These are phyloP conservation scores for Macroteleia sp. DNA, from an alignment of 2,888 invertebrate genomes.

Conservation along the genomic window DNA sequence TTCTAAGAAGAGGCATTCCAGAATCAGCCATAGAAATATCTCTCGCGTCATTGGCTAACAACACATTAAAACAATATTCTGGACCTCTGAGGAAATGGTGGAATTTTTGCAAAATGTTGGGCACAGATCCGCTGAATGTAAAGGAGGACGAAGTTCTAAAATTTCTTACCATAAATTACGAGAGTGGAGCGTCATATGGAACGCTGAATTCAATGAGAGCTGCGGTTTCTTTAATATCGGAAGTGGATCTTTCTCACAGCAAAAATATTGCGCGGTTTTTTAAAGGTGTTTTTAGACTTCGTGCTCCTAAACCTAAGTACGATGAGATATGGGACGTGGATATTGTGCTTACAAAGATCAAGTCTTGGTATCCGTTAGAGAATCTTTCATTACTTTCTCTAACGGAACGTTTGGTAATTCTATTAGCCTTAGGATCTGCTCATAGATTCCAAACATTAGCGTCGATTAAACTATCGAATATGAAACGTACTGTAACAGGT, in stretches of 20 bases:
- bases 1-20: conserved; percentile 27
- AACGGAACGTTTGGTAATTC: neutral
- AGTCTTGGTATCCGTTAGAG: conserved; percentile 14
- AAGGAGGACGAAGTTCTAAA: too few species aligned
- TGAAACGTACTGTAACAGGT: too few species aligned
- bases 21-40: conserved; percentile 10
- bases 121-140: too few species aligned
- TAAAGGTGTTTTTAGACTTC: conserved; percentile 51
- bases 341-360: conserved; percentile 22
- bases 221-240: too few species aligned
- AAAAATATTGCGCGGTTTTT: conserved; percentile 63
- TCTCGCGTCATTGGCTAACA: too few species aligned
- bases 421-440: conserved; percentile 16
- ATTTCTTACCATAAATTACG: too few species aligned
- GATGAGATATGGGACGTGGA: conserved; percentile 46
- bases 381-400: conserved; percentile 5
- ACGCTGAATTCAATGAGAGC: too few species aligned
- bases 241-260: conserved; percentile 52
- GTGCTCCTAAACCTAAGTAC: conserved; percentile 47
- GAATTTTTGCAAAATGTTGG: too few species aligned
- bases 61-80: too few species aligned
- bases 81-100: too few species aligned
- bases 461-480: too few species aligned
- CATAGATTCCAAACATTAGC: conserved; percentile 22
- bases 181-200: too few species aligned